Conservation (phyloP, 2,797 vertebrate species). For the Myotis planiceps region DNA sequence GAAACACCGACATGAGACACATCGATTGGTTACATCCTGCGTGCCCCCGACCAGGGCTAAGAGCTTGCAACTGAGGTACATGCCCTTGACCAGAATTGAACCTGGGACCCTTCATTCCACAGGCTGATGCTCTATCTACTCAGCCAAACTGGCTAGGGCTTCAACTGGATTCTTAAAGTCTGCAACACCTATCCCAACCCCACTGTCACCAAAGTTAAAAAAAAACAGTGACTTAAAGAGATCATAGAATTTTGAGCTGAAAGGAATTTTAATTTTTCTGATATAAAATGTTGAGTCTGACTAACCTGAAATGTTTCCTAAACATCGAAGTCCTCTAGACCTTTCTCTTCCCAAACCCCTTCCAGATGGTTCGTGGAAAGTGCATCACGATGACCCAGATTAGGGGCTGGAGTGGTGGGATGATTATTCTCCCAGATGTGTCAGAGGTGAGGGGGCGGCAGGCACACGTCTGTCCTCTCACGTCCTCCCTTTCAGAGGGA, state of each 20-base stretch:
- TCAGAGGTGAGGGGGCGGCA: background rate
- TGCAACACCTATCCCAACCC: background rate
- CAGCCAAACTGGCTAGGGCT: background rate
- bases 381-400: background rate
- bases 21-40: too few relatives aligned
- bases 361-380: background rate
- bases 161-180: conserved; percentile 15
- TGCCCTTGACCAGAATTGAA: too few relatives aligned
- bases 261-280: conserved; percentile 35
- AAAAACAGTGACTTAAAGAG: background rate
- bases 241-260: background rate
- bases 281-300: background rate
- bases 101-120: too few relatives aligned
- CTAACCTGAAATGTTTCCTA: background rate
- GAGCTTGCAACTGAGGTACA: too few relatives aligned
- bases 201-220: background rate
- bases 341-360: conserved; percentile 23
- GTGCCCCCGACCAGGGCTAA: too few relatives aligned
- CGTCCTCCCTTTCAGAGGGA: background rate
- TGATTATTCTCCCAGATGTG: background rate
- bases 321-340: background rate
- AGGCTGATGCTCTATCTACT: too few relatives aligned
- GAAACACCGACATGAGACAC: too few relatives aligned
- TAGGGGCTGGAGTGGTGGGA: background rate
- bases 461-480: background rate